A percentile compares a stretch with the other conserved stretches of the same genome.
Conservation (phyloP, 2,113 vertebrate genomes). For the Tragelaphus imberbis region DNA sequence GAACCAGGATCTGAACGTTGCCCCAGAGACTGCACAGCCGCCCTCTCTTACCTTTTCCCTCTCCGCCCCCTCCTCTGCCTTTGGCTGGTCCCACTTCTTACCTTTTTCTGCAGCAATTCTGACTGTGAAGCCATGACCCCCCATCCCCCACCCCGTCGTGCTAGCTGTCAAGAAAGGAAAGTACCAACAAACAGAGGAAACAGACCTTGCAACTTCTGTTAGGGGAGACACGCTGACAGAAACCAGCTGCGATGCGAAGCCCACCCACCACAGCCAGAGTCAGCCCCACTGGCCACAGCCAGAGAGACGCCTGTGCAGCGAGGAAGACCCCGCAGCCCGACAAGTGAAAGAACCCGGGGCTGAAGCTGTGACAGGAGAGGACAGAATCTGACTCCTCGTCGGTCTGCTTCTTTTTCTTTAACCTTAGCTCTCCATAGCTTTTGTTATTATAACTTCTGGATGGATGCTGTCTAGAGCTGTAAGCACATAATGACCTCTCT, state of each 20-base stretch:
- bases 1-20: not conserved
- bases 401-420: rapidly evolving
- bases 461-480: not conserved
- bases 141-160: rapidly evolving
- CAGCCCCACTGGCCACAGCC: rapidly evolving
- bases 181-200: too few species aligned
- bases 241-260: not conserved
- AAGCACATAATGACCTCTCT: not conserved
- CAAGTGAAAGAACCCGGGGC: rapidly evolving
- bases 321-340: not conserved
- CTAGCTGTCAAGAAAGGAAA: not conserved
- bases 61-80: too few species aligned
- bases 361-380: not conserved
- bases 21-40: rapidly evolving
- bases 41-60: not conserved
- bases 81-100: rapidly evolving
- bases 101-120: not conserved
- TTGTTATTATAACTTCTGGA: not conserved
- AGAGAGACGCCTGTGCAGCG: rapidly evolving
- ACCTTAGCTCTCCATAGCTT: not conserved
- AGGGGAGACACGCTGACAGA: not conserved
- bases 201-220: not conserved
- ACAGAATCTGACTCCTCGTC: rapidly evolving
- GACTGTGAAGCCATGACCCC: rapidly evolving
- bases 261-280: rapidly evolving